phyloP scores from a whole-genome alignment of 2,888 invertebrate genomes.

The Xestia c-nigrum region DNA sequence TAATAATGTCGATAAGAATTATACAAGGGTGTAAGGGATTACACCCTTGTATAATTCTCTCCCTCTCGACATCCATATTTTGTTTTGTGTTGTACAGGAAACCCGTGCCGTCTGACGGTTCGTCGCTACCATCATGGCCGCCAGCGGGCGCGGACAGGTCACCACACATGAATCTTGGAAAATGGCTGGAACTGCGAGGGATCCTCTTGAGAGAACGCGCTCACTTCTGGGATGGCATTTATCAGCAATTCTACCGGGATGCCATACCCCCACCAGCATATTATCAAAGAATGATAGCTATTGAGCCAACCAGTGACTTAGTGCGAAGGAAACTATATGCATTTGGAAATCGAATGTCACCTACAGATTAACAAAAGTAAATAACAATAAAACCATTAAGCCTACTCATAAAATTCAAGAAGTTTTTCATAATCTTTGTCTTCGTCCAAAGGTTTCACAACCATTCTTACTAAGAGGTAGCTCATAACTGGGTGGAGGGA shows the following conservation, averaged over 20 bases:
- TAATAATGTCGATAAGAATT: too few species aligned
- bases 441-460: background rate
- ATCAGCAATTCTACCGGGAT: slow-evolving; percentile 62
- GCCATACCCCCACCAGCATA: slow-evolving; percentile 47
- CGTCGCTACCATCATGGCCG: slow-evolving; percentile 68
- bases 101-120: slow-evolving; percentile 67
- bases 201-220: slow-evolving; percentile 60
- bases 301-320: background rate
- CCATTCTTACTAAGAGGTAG: background rate
- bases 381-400: background rate
- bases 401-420: background rate
- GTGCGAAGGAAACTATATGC: background rate
- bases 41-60: background rate
- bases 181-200: slow-evolving; percentile 61
- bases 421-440: background rate
- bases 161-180: slow-evolving; percentile 68
- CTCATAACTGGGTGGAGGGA: background rate
- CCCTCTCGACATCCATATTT: background rate
- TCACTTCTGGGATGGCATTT: slow-evolving; percentile 69
- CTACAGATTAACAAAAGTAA: background rate
- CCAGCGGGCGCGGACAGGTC: slow-evolving; percentile 56
- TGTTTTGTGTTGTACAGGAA: slow-evolving; percentile 59
- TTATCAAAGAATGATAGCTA: background rate
- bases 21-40: too few species aligned
- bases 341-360: background rate